Conservation (phyloP, 2,888 invertebrate genomes). For the Leptodirus hochenwartii region DNA sequence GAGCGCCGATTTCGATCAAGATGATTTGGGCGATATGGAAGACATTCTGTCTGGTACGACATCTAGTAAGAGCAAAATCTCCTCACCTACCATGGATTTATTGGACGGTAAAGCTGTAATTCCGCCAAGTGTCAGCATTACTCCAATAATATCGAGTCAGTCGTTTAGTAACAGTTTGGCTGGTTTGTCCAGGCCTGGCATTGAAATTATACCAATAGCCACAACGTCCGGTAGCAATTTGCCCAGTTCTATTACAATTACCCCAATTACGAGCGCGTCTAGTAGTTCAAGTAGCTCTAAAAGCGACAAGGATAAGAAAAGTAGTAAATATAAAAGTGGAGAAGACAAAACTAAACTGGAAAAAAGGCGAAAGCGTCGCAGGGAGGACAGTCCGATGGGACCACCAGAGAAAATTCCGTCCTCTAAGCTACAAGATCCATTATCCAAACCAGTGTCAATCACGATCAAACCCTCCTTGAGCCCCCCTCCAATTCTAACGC, state of each 20-base stretch:
- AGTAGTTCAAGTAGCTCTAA: too few species aligned
- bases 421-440: constrained; percentile 51
- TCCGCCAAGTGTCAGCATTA: constrained; percentile 43
- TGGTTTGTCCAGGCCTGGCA: constrained; percentile 40
- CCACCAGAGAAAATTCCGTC: constrained; percentile 66
- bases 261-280: constrained; percentile 47
- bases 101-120: constrained; percentile 34
- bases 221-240: constrained; percentile 30
- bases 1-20: constrained; percentile 40
- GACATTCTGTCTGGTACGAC: constrained; percentile 36
- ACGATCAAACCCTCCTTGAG: constrained; percentile 51
- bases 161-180: background rate
- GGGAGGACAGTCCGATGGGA: constrained; percentile 63
- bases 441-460: constrained; percentile 52
- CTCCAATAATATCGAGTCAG: constrained; percentile 32
- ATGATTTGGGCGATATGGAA: constrained; percentile 36
- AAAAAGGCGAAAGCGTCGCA: constrained; percentile 56
- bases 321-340: constrained; percentile 25
- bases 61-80: constrained; percentile 37
- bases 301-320: constrained; percentile 28
- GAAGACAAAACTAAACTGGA: constrained; percentile 34
- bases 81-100: constrained; percentile 30
- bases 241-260: constrained; percentile 73
- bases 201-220: constrained; percentile 70
- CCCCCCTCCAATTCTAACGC: constrained; percentile 33